Percentiles rank a stretch among this genome's conserved stretches.
These are phyloP conservation scores for Ciconia maguari DNA, from an alignment of 2,113 vertebrate genomes.

Conservation along the genomic window DNA sequence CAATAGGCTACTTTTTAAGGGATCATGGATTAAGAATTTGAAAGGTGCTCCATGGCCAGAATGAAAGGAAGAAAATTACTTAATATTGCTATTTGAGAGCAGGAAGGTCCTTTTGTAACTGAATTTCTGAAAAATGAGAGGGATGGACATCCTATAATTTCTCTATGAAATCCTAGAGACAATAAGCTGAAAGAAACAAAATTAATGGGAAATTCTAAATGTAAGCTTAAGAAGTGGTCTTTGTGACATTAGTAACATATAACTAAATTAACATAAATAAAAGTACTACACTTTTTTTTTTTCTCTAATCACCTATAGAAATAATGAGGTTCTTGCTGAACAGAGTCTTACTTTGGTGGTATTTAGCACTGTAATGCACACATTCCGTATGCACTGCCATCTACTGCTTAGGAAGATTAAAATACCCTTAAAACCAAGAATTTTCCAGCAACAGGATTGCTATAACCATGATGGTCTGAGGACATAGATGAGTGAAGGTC, in stretches of 20 bases:
- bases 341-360: background rate
- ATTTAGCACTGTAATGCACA: background rate
- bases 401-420: constrained; percentile 26
- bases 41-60: background rate
- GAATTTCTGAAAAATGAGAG: constrained; percentile 47
- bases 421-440: background rate
- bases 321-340: background rate
- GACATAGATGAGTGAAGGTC: background rate
- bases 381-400: constrained; percentile 1
- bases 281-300: background rate
- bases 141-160: background rate
- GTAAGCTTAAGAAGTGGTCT: background rate
- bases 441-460: background rate
- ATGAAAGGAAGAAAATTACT: constrained; percentile 30
- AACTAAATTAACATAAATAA: background rate
- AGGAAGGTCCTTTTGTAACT: constrained; percentile 46
- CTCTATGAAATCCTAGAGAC: background rate
- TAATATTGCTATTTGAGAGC: constrained; percentile 23
- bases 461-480: background rate
- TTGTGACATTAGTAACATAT: background rate
- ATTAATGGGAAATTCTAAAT: background rate
- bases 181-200: background rate
- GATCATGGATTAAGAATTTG: background rate
- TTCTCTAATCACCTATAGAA: background rate
- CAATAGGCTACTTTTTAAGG: background rate